phyloP scores from a whole-genome alignment of 1,140 invertebrate genomes.

The Micrasema minimum region DNA sequence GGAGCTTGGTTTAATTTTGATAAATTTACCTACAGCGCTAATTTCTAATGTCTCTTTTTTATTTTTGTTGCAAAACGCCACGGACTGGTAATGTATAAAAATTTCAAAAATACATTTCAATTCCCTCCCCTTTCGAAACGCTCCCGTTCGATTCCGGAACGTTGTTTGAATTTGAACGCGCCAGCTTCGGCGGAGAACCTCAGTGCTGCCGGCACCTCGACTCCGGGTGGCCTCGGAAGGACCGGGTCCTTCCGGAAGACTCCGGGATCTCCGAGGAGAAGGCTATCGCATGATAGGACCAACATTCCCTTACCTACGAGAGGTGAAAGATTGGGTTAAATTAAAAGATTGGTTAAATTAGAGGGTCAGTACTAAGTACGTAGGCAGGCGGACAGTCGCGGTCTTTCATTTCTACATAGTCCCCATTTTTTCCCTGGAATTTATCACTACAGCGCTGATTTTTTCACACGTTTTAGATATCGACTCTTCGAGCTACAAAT shows the following conservation, averaged over 20 bases:
- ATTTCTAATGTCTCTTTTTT: conserved; percentile 25
- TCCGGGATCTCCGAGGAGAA: conserved; percentile 54
- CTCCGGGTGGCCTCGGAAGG: conserved; percentile 55
- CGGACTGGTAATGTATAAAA: conserved; percentile 45
- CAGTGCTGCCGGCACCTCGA: not conserved
- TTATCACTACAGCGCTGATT: not conserved
- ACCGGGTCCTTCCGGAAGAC: conserved; percentile 59
- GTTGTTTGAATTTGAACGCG: not conserved
- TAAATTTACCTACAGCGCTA: no score
- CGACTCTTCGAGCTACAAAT: no score
- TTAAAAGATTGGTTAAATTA: no score
- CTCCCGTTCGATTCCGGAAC: no score
- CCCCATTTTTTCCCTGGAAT: not conserved
- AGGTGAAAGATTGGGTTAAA: conserved; percentile 52
- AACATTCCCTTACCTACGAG: conserved; percentile 65
- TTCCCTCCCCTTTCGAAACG: no score
- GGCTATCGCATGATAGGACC: conserved; percentile 63
- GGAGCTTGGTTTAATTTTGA: no score
- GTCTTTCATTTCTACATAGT: not conserved
- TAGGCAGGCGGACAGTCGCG: no score
- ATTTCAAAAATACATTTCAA: no score
- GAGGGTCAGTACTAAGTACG: no score
- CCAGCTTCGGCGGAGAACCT: conserved; percentile 52
- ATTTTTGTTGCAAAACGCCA: conserved; percentile 32
- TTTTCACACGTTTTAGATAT: no score